These are phyloP conservation scores for Tokudaia tokunoshimensis DNA, from an alignment of 2,797 vertebrate species.

Conservation along the genomic window DNA sequence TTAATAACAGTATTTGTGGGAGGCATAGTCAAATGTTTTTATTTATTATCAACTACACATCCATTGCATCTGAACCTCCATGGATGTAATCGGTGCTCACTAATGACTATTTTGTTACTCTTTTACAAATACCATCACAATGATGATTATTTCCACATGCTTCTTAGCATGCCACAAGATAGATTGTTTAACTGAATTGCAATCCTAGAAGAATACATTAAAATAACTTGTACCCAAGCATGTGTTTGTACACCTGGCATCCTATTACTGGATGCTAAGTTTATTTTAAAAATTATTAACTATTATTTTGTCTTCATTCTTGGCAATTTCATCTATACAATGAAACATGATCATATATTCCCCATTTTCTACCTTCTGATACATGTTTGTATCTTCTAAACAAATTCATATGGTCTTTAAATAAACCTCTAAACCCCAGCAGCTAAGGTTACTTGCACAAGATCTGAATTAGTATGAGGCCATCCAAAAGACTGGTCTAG, in stretches of 20 bases:
- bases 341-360: neutral
- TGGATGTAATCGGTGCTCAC: neutral
- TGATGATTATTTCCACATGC: neutral
- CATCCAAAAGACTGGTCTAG: no score
- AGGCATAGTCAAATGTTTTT: neutral
- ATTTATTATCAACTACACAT: neutral
- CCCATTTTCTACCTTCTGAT: neutral
- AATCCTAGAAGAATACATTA: neutral
- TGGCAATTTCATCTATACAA: neutral
- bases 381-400: neutral
- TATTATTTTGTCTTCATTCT: neutral
- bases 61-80: neutral
- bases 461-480: neutral
- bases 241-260: neutral
- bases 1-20: neutral
- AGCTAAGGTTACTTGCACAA: no score
- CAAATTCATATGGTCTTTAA: neutral
- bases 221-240: neutral
- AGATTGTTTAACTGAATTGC: neutral
- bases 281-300: neutral
- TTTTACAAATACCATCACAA: neutral
- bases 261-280: neutral
- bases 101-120: neutral
- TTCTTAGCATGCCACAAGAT: neutral
- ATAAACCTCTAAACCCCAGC: neutral